Base-by-base conservation (phyloP, 2,888 invertebrate genomes). In the Timema cristinae region DNA sequence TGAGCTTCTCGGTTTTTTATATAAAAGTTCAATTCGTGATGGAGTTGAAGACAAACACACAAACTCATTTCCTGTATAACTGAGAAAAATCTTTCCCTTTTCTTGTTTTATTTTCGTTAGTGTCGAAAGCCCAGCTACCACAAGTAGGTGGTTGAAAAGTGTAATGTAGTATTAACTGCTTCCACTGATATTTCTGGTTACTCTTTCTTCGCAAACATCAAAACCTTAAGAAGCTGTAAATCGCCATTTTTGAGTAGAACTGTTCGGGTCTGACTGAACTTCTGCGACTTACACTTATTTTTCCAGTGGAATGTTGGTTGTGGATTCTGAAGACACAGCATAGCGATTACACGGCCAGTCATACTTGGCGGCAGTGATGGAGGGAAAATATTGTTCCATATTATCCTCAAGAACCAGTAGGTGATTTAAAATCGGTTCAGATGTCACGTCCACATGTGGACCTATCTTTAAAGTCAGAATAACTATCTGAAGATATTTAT, bases 301-400 rank as follows among this genome's bases (percentile, higher is more conserved):
- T 4, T 32, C 32, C 32, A 32, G 32, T 2, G 15, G 15, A 15
- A 61, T 4, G 61, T 61, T 32, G 15, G 61, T 61, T 15, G 61
- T 61, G 61, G 61, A 61, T 61, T 61, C 61, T 61, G 61, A 4
- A 15, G 61, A 61, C 61, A 13, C 61, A 15, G 61, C 15, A 61
- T 61, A 61, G 4, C 1, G 15, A 61, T 61, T 61, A 32, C 15
- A 2, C 15, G 32, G 16, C 15, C 61, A 61, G 61, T 6, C 61
- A 5, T 61, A 61, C 61, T 61, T 2, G 10, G 10, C 6, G 15
- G n/a, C 11, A 15, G 61, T 61, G 61, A 61, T 15, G 16, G 13
- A n/a, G 16, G 11, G n/a, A n/a, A 15, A 61, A 61, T 61, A 59
- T 10, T 59, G 15, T 61, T 16, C 61, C 61, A 15, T 61, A 0